Percentiles rank a stretch among this genome's conserved stretches.
phyloP scores from a whole-genome alignment of 2,797 vertebrate species.

The Nasua narica region DNA sequence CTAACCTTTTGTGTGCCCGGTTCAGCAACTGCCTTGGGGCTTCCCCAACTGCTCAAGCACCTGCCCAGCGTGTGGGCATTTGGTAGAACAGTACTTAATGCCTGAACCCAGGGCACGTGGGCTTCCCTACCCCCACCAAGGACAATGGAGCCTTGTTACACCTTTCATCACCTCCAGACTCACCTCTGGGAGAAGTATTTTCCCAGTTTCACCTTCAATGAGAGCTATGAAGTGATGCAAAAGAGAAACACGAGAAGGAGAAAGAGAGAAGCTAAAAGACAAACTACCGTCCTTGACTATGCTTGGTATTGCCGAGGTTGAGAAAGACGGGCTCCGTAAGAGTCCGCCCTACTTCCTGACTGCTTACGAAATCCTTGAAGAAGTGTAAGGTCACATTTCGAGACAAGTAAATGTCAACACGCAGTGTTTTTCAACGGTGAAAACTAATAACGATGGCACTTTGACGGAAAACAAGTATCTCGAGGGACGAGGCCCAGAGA shows the following conservation, averaged over 20 bases:
- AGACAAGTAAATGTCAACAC: not conserved
- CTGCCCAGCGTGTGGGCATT: not conserved
- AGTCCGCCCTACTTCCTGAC: not conserved
- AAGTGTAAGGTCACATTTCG: not conserved
- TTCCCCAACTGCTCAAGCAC: constrained; percentile 30
- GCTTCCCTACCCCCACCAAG: not conserved
- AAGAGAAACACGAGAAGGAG: not conserved
- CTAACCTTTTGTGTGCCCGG: not conserved
- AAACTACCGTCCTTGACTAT: not conserved
- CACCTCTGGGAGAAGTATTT: not conserved
- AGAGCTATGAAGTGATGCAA: not conserved
- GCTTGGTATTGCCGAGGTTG: not conserved
- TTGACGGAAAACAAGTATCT: not conserved
- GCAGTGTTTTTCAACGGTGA: not conserved
- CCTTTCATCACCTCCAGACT: not conserved
- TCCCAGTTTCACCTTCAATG: not conserved
- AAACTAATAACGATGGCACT: not conserved
- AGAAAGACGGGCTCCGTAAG: not conserved
- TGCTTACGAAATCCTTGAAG: not conserved
- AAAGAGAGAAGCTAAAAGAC: not conserved
- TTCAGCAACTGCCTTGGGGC: not conserved
- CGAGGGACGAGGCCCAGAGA: not conserved
- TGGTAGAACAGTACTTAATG: not conserved
- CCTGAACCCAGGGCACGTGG: not conserved
- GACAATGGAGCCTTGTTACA: not conserved